Conservation (phyloP, 2,113 vertebrate genomes). For the Junco hyemalis region DNA sequence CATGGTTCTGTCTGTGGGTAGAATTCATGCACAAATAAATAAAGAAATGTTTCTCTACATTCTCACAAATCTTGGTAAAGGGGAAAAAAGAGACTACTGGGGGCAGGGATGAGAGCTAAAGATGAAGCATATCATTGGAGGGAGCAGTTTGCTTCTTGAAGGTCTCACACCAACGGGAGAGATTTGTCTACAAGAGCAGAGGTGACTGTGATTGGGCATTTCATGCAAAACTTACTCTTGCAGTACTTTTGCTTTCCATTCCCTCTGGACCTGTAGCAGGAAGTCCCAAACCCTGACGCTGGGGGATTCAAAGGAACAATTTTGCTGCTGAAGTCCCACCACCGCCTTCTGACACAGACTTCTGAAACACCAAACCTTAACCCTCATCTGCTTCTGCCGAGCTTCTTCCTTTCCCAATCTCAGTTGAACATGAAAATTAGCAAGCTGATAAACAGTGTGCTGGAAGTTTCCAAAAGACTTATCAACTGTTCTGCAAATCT, state of each 20-base stretch:
- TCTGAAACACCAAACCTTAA: neutral
- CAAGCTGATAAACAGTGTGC: conserved; percentile 10
- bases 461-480: conserved; percentile 29
- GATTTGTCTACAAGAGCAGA: neutral
- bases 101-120: neutral
- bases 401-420: conserved; percentile 61
- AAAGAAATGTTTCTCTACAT: neutral
- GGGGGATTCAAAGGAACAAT: conserved; percentile 20
- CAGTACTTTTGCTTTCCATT: conserved; percentile 13
- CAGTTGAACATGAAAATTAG: conserved; percentile 1
- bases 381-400: conserved; percentile 34
- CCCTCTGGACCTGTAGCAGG: conserved; percentile 14
- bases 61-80: neutral
- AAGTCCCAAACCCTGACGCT: conserved; percentile 26
- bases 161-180: neutral
- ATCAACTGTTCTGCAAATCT: conserved; percentile 40
- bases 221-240: conserved; percentile 35
- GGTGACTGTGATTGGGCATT: neutral
- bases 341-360: neutral
- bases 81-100: neutral
- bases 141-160: neutral
- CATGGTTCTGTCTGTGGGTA: neutral
- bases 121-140: neutral
- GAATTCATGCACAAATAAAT: neutral
- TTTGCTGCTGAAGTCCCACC: conserved; percentile 49